These are phyloP conservation scores for Panthera uncia DNA, from an alignment of 2,113 vertebrate genomes.

Conservation along the genomic window DNA sequence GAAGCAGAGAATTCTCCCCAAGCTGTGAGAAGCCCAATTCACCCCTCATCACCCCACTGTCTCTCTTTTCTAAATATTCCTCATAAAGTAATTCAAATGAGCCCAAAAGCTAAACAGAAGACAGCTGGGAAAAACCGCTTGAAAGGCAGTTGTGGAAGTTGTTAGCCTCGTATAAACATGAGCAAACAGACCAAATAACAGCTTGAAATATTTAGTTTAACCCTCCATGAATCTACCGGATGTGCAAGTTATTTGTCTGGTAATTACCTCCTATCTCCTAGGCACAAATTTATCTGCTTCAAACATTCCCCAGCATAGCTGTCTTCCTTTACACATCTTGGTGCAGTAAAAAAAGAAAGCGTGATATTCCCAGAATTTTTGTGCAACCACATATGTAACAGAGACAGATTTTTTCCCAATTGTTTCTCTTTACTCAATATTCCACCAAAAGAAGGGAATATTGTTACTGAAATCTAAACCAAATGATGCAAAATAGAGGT, in stretches of 20 bases:
- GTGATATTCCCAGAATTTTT: background rate
- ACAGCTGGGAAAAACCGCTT: conserved; percentile 50
- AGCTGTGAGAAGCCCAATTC: background rate
- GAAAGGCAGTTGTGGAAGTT: conserved; percentile 56
- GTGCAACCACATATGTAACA: background rate
- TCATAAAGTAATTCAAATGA: conserved; percentile 61
- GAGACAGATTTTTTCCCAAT: background rate
- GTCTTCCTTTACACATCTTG: background rate
- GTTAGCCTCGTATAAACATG: conserved; percentile 60
- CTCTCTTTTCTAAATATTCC: conserved; percentile 57
- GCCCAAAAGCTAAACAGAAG: conserved; percentile 34
- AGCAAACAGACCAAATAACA: conserved; percentile 72
- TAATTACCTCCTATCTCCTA: conserved; percentile 52
- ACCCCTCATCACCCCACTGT: background rate
- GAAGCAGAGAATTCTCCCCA: background rate
- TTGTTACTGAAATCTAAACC: conserved; percentile 29
- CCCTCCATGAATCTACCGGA: conserved; percentile 46
- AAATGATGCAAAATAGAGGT: conserved; percentile 17
- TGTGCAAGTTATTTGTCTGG: conserved; percentile 42
- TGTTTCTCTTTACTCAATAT: background rate
- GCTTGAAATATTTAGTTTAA: conserved; percentile 69
- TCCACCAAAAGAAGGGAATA: background rate
- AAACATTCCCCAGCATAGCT: background rate
- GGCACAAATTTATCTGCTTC: conserved; percentile 45
- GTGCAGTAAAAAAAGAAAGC: background rate